Conservation (phyloP, 2,113 vertebrate species). For the Oxygymnocypris stewartii region DNA sequence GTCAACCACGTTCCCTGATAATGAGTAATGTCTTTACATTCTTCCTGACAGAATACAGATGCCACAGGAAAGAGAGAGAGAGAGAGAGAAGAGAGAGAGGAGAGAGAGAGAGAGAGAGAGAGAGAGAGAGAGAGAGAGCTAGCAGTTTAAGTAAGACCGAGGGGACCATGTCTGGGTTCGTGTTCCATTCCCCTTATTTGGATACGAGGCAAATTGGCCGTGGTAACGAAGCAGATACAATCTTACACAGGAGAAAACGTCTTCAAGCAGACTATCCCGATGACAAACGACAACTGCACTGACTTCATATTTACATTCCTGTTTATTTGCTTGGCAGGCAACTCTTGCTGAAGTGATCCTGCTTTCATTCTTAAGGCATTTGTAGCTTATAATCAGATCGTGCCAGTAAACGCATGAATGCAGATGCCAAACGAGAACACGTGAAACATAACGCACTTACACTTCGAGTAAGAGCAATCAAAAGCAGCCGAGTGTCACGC, state of each 20-base stretch:
- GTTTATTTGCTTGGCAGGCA: constrained; percentile 22
- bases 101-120: constrained; percentile 16
- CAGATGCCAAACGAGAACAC: background rate
- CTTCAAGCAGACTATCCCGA: background rate
- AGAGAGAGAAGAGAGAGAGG: too few relatives aligned
- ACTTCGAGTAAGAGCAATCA: background rate
- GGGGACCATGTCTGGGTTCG: constrained; percentile 44
- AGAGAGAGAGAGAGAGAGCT: background rate
- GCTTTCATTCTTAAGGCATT: constrained; percentile 5
- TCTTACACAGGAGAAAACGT: constrained; percentile 54
- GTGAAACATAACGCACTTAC: constrained; percentile 4
- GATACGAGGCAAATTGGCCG: constrained; percentile 61
- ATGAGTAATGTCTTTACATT: constrained; percentile 14
- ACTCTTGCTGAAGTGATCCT: background rate
- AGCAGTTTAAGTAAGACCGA: constrained; percentile 28
- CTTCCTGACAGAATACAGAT: constrained; percentile 22
- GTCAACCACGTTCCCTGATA: constrained; percentile 1
- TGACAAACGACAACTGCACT: constrained; percentile 11
- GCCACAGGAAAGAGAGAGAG: too few relatives aligned
- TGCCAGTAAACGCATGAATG: background rate
- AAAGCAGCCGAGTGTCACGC: background rate
- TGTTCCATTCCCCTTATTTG: constrained; percentile 75
- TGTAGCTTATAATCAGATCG: constrained; percentile 5
- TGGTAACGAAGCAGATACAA: constrained; percentile 63
- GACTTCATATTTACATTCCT: constrained; percentile 28